Evolutionary conservation across 2,113 vertebrate species (phyloP).

Genomic region (Vanacampus margaritifer): DNA sequence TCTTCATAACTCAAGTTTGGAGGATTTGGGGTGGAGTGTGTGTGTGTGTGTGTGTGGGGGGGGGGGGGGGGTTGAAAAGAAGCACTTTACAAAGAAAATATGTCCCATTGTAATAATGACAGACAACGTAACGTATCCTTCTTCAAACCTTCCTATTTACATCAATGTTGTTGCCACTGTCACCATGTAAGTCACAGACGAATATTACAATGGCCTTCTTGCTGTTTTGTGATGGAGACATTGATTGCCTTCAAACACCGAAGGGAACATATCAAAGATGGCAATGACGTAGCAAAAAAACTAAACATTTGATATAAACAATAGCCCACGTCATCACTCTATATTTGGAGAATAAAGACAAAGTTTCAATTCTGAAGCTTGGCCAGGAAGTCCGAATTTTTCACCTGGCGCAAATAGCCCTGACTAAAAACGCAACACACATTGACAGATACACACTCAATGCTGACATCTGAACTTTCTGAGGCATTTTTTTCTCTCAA

Average conservation of each 20-base stretch:
- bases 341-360: conserved; percentile 32
- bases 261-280: conserved; percentile 19
- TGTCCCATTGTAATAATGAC: conserved; percentile 49
- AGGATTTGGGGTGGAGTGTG: too few relatives aligned
- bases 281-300: conserved; percentile 19
- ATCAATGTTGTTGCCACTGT: conserved; percentile 58
- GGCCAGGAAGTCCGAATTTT: conserved; percentile 52
- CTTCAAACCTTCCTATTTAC: conserved; percentile 64
- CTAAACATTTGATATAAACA: conserved; percentile 22
- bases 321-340: conserved; percentile 28
- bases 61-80: conserved; percentile 43
- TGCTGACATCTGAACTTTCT: conserved; percentile 38
- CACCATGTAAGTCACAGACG: conserved; percentile 51
- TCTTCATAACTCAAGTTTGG: conserved; percentile 19
- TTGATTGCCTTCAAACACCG: conserved; percentile 34
- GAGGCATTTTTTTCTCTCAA: conserved; percentile 31
- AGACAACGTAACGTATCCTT: conserved; percentile 48
- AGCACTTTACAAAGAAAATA: conserved; percentile 60
- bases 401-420: conserved; percentile 60
- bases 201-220: conserved; percentile 46
- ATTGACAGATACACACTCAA: conserved; percentile 45
- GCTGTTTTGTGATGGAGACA: conserved; percentile 38
- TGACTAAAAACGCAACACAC: conserved; percentile 52
- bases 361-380: conserved; percentile 37
- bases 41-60: neutral